A percentile compares a stretch with the other conserved stretches of the same genome.
These are phyloP conservation scores for Sakesphorus luctuosus DNA, from an alignment of 2,113 vertebrate species.

Conservation along the genomic window DNA sequence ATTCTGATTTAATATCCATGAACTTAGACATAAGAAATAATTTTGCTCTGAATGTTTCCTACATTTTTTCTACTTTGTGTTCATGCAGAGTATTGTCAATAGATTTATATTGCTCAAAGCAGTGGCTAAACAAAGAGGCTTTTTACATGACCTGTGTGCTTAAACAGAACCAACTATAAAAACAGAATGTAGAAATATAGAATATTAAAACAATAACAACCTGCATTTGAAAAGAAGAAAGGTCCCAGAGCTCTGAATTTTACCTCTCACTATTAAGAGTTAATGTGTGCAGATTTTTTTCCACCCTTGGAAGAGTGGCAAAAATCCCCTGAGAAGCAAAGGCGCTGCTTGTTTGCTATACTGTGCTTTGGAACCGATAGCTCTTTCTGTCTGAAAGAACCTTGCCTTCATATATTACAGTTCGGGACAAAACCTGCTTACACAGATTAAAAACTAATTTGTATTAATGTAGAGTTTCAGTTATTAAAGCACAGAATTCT, in stretches of 20 bases:
- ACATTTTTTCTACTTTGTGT: not conserved
- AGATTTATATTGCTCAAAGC: not conserved
- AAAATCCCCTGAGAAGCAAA: not conserved
- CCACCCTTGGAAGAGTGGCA: not conserved
- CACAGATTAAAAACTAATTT: slow-evolving; percentile 14
- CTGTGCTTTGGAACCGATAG: not conserved
- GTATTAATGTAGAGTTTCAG: not conserved
- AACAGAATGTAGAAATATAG: not conserved
- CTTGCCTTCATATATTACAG: not conserved
- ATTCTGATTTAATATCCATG: not conserved
- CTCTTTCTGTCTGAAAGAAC: not conserved
- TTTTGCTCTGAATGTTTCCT: not conserved
- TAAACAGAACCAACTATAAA: not conserved
- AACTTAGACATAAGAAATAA: not conserved
- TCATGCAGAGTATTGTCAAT: not conserved
- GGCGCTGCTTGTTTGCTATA: not conserved
- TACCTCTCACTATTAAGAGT: not conserved
- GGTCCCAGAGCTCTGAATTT: not conserved
- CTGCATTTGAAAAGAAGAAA: not conserved
- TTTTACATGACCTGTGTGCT: not conserved
- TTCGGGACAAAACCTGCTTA: slow-evolving; percentile 11
- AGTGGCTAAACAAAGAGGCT: not conserved
- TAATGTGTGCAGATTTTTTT: not conserved
- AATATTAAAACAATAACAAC: not conserved
- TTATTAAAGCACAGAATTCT: slow-evolving; percentile 26